These are phyloP conservation scores for Capreolus pygargus DNA, from an alignment of 2,113 vertebrate species.

Conservation along the genomic window DNA sequence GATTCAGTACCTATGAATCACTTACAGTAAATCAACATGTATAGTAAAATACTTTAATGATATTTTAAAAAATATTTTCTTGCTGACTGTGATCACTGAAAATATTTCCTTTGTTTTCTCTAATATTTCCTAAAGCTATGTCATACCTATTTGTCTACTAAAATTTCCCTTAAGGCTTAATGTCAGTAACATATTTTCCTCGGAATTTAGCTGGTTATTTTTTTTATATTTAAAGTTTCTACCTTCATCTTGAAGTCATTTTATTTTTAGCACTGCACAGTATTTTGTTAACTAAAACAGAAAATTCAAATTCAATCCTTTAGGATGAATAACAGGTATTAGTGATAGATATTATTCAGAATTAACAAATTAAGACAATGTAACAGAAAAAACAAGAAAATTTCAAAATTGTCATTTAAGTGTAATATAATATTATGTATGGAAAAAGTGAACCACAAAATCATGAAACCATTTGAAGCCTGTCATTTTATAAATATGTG, in stretches of 20 bases:
- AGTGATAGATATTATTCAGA: background rate
- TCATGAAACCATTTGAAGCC: background rate
- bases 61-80: background rate
- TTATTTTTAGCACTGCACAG: background rate
- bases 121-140: background rate
- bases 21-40: background rate
- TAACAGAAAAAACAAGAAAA: background rate
- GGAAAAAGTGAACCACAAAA: background rate
- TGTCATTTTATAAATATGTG: background rate
- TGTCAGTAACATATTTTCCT: background rate
- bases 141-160: background rate
- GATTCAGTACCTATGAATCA: background rate
- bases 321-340: background rate
- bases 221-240: background rate
- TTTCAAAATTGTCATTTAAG: background rate
- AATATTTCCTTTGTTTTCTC: background rate
- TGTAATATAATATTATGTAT: background rate
- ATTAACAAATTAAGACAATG: background rate
- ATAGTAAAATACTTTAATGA: background rate
- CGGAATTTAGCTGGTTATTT: background rate
- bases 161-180: background rate
- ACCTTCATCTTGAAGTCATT: background rate
- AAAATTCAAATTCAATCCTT: background rate
- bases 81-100: background rate
- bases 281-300: background rate